phyloP scores from a whole-genome alignment of 37 sponge, comb jelly and placozoan genomes.

The Geodia barretti region DNA sequence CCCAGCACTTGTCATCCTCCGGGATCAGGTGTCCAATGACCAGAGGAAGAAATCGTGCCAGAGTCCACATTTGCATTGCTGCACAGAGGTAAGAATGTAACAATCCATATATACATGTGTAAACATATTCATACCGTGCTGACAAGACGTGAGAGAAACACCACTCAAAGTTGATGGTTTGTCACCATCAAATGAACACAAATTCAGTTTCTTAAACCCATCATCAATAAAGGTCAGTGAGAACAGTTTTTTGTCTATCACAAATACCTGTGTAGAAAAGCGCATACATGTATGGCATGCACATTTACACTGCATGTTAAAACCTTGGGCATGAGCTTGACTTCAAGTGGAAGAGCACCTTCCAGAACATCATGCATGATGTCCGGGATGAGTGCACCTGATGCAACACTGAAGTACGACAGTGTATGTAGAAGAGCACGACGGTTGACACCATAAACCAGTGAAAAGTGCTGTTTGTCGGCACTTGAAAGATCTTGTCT shows the following conservation, averaged over 20 bases:
- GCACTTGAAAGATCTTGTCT: not conserved
- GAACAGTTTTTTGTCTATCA: conserved; percentile 5
- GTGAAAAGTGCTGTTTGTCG: not conserved
- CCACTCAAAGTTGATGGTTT: conserved; percentile 14
- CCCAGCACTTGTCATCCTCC: conserved; percentile 21
- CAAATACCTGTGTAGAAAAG: not conserved
- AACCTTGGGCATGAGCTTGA: conserved; percentile 36
- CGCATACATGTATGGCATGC: too few species aligned
- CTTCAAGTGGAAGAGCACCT: conserved; percentile 31
- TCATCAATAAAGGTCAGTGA: not conserved
- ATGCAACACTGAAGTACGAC: conserved; percentile 6
- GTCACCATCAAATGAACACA: conserved; percentile 16
- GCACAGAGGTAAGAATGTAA: too few species aligned
- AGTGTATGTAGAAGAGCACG: not conserved
- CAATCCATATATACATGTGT: too few species aligned
- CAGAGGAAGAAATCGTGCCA: conserved; percentile 19
- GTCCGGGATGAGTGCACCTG: conserved; percentile 35
- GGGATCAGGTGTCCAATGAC: conserved; percentile 25
- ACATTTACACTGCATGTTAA: too few species aligned
- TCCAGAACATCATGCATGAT: conserved; percentile 51
- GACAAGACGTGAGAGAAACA: not conserved
- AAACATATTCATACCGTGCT: conserved; percentile 9
- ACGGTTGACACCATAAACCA: conserved; percentile 1
- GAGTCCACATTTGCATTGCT: conserved; percentile 35
- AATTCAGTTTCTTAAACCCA: not conserved